Conservation (phyloP, 2,113 vertebrate species). For the Neotragus pygmaeus region DNA sequence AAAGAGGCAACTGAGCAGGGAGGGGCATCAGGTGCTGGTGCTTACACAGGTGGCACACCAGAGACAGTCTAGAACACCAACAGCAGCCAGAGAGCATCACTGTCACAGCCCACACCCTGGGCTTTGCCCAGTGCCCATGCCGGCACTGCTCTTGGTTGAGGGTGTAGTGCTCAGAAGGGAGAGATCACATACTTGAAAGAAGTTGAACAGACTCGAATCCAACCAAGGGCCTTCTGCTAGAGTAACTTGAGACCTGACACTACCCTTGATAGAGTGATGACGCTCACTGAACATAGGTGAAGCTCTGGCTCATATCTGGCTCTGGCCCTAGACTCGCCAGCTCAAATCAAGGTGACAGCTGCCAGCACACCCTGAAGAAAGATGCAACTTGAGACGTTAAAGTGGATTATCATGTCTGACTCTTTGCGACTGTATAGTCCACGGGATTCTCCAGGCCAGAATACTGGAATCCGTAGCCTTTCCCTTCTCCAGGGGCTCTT, state of each 20-base stretch:
- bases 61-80: background rate
- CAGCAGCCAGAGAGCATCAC: background rate
- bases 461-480: background rate
- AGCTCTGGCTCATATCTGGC: background rate
- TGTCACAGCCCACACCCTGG: background rate
- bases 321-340: background rate
- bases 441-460: background rate
- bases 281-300: background rate
- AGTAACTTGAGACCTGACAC: background rate
- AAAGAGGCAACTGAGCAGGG: background rate
- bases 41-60: background rate
- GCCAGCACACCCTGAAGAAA: background rate
- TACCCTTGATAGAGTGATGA: background rate
- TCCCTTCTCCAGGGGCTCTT: background rate
- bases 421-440: background rate
- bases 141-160: background rate
- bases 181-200: background rate
- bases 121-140: fast-evolving
- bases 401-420: fast-evolving
- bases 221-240: background rate
- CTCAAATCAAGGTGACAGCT: background rate
- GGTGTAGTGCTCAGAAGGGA: background rate
- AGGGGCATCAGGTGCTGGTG: background rate
- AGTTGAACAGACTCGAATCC: background rate
- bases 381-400: background rate